Evolutionary conservation across 2,888 invertebrate genomes (phyloP).

Genomic region (Phytoseiulus persimilis): DNA sequence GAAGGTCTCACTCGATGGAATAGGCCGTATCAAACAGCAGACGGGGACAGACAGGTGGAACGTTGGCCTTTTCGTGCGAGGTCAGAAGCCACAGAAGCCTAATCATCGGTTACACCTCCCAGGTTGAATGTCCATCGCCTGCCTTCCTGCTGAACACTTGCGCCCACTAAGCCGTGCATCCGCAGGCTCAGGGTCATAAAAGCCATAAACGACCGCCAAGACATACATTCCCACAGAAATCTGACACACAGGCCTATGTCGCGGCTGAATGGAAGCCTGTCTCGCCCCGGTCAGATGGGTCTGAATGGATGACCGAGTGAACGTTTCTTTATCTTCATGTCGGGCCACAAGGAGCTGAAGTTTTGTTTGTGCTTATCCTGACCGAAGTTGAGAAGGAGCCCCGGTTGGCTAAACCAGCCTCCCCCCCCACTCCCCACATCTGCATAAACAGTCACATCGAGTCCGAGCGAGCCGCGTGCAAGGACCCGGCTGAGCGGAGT

Average conservation of each 20-base stretch:
- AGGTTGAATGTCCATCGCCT: too few species aligned
- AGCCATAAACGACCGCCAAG: not conserved
- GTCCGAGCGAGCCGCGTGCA: not conserved
- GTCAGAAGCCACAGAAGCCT: not conserved
- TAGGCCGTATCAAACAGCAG: too few species aligned
- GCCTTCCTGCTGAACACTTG: not conserved
- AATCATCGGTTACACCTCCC: not conserved
- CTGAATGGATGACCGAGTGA: not conserved
- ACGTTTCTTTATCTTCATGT: not conserved
- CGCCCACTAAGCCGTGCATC: not conserved
- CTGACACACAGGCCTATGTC: not conserved
- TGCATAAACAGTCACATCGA: not conserved
- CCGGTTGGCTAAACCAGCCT: not conserved
- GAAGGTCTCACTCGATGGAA: not conserved
- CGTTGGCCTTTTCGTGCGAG: not conserved
- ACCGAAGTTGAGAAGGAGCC: not conserved
- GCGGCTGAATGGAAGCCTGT: not conserved
- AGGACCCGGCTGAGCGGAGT: not conserved
- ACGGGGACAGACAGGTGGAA: not conserved
- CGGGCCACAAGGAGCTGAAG: not conserved
- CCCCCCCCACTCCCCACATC: too few species aligned
- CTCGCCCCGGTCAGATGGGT: not conserved
- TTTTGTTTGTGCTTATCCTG: not conserved
- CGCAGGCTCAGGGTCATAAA: not conserved
- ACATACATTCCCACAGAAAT: not conserved